Conservation (phyloP, 2,113 vertebrate species). For the Chunga burmeisteri region DNA sequence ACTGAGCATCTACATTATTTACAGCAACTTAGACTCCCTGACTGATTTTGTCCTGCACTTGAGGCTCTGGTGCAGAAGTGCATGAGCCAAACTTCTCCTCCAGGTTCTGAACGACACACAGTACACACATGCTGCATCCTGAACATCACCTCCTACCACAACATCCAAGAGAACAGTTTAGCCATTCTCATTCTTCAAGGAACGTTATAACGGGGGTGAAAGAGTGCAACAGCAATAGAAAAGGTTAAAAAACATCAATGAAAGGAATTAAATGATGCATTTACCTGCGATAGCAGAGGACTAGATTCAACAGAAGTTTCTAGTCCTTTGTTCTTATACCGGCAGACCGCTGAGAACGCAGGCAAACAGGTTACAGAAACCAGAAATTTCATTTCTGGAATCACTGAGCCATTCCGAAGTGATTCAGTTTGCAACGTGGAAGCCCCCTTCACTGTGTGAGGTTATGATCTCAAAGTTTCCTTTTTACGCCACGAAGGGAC, state of each 20-base stretch:
- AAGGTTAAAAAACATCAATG: not conserved
- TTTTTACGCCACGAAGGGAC: not conserved
- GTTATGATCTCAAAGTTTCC: not conserved
- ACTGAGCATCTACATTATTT: not conserved
- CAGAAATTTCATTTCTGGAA: not conserved
- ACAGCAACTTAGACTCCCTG: not conserved
- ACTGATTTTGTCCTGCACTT: not conserved
- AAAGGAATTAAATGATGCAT: not conserved
- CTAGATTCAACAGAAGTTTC: not conserved
- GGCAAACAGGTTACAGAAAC: not conserved
- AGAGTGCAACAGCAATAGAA: not conserved
- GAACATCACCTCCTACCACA: not conserved
- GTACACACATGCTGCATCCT: not conserved
- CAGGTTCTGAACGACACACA: not conserved
- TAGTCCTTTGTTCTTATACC: not conserved
- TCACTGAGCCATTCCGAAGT: not conserved
- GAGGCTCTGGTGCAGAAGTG: not conserved
- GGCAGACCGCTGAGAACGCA: not conserved
- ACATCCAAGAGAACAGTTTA: not conserved
- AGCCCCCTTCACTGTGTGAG: not conserved
- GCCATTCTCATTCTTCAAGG: not conserved
- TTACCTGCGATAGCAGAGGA: not conserved
- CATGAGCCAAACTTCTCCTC: not conserved
- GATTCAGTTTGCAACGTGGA: not conserved
- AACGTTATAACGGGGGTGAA: not conserved